Conservation (phyloP, 2,797 vertebrate genomes). For the Cacajao melanocephalus region DNA sequence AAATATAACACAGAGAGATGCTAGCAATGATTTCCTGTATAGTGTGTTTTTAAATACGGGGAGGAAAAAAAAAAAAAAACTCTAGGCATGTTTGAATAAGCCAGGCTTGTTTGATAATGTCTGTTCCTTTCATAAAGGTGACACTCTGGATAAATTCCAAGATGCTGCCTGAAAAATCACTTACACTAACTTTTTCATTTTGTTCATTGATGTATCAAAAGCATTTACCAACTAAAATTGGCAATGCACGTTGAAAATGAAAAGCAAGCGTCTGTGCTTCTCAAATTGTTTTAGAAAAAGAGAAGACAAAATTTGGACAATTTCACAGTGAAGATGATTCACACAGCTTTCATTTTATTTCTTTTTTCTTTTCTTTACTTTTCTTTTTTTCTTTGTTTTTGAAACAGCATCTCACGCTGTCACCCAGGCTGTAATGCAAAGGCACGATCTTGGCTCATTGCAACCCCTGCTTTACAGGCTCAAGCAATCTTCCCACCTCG, state of each 20-base stretch:
- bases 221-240: slow-evolving; percentile 1
- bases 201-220: not conserved
- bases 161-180: not conserved
- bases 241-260: not conserved
- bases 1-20: not conserved
- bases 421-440: not conserved
- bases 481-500: not conserved
- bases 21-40: not conserved
- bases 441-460: not conserved
- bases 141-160: slow-evolving; percentile 16
- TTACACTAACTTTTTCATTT: not conserved
- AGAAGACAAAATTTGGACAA: not conserved
- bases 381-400: not conserved
- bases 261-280: not conserved
- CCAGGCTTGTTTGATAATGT: not conserved
- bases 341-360: not conserved
- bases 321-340: not conserved
- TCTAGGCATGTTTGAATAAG: not conserved
- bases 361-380: too few species aligned
- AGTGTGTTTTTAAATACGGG: not conserved
- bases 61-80: fast-evolving
- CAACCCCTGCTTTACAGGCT: not conserved
- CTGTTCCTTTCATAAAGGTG: not conserved
- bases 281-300: not conserved
- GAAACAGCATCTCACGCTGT: not conserved